Percentiles rank a stretch among this genome's conserved stretches.
Evolutionary conservation across 2,113 vertebrate genomes (phyloP).

Genomic region (Drymodes brunneopygia): DNA sequence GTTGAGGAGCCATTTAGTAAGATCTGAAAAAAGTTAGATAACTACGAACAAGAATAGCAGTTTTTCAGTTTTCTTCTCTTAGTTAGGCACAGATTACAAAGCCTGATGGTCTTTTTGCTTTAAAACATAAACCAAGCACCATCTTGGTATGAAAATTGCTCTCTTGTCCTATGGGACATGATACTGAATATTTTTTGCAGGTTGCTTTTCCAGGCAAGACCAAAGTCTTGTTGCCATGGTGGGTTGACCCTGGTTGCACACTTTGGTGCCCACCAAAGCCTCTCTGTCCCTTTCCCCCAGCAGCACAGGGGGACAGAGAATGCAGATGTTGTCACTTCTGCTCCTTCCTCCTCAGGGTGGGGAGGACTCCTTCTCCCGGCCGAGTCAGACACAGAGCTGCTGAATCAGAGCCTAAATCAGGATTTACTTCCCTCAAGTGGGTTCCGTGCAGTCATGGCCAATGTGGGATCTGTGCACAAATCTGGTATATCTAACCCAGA

Average conservation of each 20-base stretch:
- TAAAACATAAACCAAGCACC: not conserved
- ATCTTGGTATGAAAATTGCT: not conserved
- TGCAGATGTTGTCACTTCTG: no score
- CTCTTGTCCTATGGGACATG: not conserved
- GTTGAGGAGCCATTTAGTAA: not conserved
- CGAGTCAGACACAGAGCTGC: no score
- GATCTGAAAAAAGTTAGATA: not conserved
- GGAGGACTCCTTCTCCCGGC: no score
- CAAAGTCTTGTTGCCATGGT: not conserved
- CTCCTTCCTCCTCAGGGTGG: no score
- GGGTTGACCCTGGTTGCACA: not conserved
- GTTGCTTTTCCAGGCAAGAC: not conserved
- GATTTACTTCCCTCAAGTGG: no score
- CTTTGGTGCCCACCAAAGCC: no score
- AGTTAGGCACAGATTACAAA: not conserved
- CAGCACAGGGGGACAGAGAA: no score
- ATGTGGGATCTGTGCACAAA: no score
- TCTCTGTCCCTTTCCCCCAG: no score
- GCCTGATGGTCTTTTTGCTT: not conserved
- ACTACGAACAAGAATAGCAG: accelerated
- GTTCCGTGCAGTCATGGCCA: no score
- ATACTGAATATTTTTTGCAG: not conserved
- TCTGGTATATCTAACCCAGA: no score
- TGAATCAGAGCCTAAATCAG: no score
- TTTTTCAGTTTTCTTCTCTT: not conserved